Evolutionary conservation across 1,140 invertebrate species (phyloP).

Genomic region (Apis florea): DNA sequence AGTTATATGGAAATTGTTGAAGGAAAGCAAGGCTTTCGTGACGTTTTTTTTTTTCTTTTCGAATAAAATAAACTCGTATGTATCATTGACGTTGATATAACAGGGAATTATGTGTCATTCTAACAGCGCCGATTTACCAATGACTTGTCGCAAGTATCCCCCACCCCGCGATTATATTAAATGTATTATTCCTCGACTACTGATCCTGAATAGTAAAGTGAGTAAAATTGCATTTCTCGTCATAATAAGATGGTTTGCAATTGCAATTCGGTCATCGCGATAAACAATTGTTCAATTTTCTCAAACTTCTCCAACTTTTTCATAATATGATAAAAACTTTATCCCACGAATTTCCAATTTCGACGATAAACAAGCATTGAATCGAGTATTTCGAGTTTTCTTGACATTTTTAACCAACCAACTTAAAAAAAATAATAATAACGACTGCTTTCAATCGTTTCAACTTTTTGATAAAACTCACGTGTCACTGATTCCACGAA

Average conservation of each 20-base stretch:
- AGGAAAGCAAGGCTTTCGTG: not conserved
- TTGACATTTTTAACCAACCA: too few species aligned
- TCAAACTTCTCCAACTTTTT: not conserved
- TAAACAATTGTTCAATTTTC: not conserved
- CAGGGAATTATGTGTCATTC: not conserved
- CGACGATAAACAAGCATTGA: not conserved
- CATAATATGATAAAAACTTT: not conserved
- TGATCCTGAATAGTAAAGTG: too few species aligned
- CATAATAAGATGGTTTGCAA: not conserved
- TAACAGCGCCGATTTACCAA: not conserved
- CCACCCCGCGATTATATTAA: not conserved
- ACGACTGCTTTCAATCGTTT: too few species aligned
- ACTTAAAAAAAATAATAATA: too few species aligned
- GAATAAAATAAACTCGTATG: not conserved
- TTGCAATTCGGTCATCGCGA: not conserved
- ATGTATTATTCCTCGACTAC: not conserved
- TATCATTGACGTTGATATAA: conserved; percentile 2
- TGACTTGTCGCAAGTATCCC: conserved; percentile 1
- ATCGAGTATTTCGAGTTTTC: not conserved
- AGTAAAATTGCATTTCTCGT: conserved; percentile 2
- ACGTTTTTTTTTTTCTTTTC: too few species aligned
- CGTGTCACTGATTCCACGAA: too few species aligned
- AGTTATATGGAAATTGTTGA: not conserved
- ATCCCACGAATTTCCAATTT: not conserved
- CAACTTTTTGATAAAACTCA: too few species aligned